phyloP scores from a whole-genome alignment of 2,113 vertebrate species.

The Porphyrio hochstetteri region DNA sequence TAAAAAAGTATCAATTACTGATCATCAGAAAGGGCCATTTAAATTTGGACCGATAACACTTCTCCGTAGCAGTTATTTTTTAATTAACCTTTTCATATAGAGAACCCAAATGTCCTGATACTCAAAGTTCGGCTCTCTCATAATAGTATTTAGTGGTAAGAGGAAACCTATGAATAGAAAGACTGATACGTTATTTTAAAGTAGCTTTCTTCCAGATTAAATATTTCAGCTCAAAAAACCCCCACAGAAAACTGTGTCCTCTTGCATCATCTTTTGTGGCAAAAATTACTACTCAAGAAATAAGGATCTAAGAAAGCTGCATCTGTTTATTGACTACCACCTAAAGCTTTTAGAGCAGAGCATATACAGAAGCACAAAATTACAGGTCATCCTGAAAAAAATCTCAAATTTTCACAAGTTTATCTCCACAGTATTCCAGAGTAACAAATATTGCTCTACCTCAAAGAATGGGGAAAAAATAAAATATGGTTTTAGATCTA shows the following conservation, averaged over 20 bases:
- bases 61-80: neutral
- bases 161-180: neutral
- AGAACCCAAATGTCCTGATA: neutral
- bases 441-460: neutral
- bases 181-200: neutral
- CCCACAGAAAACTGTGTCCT: neutral
- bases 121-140: neutral
- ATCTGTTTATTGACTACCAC: neutral
- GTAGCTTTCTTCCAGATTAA: neutral
- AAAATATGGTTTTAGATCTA: neutral
- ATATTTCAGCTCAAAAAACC: neutral
- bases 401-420: neutral
- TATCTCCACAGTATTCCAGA: neutral
- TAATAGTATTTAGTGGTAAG: neutral
- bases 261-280: neutral
- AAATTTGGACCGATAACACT: neutral
- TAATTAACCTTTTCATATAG: neutral
- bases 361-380: neutral
- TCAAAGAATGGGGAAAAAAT: neutral
- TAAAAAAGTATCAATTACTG: neutral
- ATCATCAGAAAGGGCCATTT: neutral
- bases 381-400: neutral
- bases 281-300: neutral
- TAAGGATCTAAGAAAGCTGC: neutral
- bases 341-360: neutral